phyloP scores from a whole-genome alignment of 2,888 invertebrate genomes.

The Clitarchus hookeri region DNA sequence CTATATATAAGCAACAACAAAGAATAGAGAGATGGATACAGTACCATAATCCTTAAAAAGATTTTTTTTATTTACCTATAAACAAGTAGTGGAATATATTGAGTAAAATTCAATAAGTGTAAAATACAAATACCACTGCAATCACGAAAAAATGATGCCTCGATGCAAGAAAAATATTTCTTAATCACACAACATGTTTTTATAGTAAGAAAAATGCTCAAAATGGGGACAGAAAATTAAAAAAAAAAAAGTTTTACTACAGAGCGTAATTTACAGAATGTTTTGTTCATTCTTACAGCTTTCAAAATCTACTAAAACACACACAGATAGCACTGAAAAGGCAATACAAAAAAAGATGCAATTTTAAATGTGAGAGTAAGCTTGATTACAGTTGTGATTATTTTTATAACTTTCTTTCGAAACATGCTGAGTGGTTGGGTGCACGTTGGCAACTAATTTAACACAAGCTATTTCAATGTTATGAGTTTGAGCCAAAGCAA shows the following conservation, averaged over 20 bases:
- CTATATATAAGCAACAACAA: conserved; percentile 41
- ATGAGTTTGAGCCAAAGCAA: not conserved
- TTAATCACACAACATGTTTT: conserved; percentile 18
- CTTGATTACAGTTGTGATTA: not conserved
- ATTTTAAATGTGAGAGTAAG: not conserved
- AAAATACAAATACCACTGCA: conserved; percentile 32
- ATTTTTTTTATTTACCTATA: conserved; percentile 24
- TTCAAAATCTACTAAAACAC: not conserved
- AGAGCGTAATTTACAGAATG: conserved; percentile 1
- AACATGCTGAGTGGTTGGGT: not conserved
- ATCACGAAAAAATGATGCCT: conserved; percentile 33
- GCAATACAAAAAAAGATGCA: not conserved
- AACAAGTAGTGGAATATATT: conserved; percentile 26
- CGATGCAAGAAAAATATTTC: conserved; percentile 30
- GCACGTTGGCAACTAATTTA: not conserved
- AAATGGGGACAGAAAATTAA: conserved; percentile 5
- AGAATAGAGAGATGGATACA: conserved; percentile 35
- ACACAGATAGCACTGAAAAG: not conserved
- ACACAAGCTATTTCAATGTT: not conserved
- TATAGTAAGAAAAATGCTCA: conserved; percentile 19
- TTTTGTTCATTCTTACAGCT: not conserved
- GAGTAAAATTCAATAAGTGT: conserved; percentile 33
- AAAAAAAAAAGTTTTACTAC: not conserved
- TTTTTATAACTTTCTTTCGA: not conserved
- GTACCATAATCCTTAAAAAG: conserved; percentile 27